phyloP scores from a whole-genome alignment of 2,113 vertebrate genomes.

The Eulemur macaco region DNA sequence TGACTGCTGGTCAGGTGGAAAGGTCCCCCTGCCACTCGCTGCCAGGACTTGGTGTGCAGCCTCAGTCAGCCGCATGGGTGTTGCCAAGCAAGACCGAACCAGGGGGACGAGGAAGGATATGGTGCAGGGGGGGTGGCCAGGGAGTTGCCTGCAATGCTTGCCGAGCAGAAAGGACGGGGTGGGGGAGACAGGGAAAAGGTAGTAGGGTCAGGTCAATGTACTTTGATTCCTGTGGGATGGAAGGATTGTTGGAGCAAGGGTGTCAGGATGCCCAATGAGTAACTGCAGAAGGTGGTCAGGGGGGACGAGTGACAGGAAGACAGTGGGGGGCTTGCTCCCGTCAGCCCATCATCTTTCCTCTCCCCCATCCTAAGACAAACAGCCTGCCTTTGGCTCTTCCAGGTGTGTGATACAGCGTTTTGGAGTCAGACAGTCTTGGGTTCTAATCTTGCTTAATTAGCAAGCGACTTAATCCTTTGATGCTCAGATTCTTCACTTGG shows the following conservation, averaged over 20 bases:
- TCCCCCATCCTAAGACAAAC: neutral
- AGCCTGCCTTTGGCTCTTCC: neutral
- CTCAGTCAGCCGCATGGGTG: neutral
- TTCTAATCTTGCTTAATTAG: neutral
- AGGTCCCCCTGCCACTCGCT: neutral
- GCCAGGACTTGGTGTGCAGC: neutral
- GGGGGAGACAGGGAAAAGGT: neutral
- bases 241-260: neutral
- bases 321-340: neutral
- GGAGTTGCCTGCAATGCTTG: neutral
- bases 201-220: no score
- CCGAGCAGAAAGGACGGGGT: neutral
- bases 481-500: neutral
- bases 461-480: neutral
- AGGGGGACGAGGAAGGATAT: neutral
- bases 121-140: neutral
- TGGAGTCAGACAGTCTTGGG: neutral
- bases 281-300: neutral
- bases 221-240: neutral
- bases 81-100: neutral
- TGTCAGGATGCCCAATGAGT: neutral
- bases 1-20: neutral
- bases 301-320: no score
- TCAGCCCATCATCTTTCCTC: neutral
- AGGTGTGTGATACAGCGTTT: neutral